Base-by-base conservation (phyloP, 2,888 invertebrate genomes). In the Polyploca ridens region DNA sequence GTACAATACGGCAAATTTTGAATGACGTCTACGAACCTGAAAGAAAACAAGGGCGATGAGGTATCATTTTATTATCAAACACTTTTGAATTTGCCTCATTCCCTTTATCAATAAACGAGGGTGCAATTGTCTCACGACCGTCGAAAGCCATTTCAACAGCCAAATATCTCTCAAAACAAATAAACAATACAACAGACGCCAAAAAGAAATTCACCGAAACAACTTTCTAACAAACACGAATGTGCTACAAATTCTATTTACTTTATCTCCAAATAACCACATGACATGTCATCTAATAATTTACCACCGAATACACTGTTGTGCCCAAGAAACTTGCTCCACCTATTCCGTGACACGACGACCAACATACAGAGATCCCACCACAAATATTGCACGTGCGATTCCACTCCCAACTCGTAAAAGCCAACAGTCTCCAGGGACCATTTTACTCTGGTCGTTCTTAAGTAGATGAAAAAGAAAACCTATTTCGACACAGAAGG, bases 221-320 rank as follows among this genome's bases (percentile, higher is more conserved):
- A 61, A 19, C 27, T 41, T 61, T 61, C 61, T 1, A 44, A 41
- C 61, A 61, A 61, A 59, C 35, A 33, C n/a, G 35, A 16, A 54
- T 54, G 54, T 19, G 54, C 19, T 41, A 41, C 61, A 65, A 72
- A 67, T 68, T 58, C 62, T 57, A 73, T 71, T 68, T 73, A 65
- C 70, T 70, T 73, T 72, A 73, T 73, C 72, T 72, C 63, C 60
- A 62, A 69, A 63, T 69, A 69, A 71, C 70, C 73, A 72, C 44
- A 60, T 60, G 67, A 69, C 73, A 71, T 73, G 73, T 71, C 72
- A 66, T 69, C 66, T 73, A 70, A 76, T 76, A 72, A 73, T 75
- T 75, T 76, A 66, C 71, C 69, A 64, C 60, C 66, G 70, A 68
- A 63, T 67, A 73, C 71, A 73, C 67, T 72, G 70, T 71, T 73